Evolutionary conservation across 2,888 invertebrate genomes (phyloP).

Genomic region (Teinopalpus imperialis): DNA sequence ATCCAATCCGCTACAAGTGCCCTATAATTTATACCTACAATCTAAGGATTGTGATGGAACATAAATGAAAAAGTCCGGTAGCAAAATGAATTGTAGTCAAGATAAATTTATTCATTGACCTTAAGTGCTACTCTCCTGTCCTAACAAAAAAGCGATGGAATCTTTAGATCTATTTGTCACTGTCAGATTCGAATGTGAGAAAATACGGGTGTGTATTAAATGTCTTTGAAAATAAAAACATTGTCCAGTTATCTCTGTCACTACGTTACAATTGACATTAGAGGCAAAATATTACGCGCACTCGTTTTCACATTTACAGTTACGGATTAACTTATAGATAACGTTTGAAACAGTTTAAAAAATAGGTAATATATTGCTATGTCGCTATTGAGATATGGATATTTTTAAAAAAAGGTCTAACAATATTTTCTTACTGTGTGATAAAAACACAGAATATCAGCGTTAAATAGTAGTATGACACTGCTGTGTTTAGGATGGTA

Average conservation of each 20-base stretch:
- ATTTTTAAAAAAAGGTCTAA: too few species aligned
- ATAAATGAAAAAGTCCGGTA: slow-evolving; percentile 9
- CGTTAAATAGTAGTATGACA: too few species aligned
- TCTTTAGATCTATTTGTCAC: slow-evolving; percentile 14
- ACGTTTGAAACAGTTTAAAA: neutral
- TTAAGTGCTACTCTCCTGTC: slow-evolving; percentile 1
- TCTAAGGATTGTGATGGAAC: slow-evolving; percentile 1
- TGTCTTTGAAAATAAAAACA: slow-evolving; percentile 3
- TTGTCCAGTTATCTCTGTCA: slow-evolving; percentile 1
- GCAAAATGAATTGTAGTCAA: slow-evolving; percentile 2
- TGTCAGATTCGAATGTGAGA: slow-evolving; percentile 8
- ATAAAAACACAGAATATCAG: too few species aligned
- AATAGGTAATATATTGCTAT: slow-evolving; percentile 2
- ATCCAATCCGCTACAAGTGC: neutral
- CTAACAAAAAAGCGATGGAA: slow-evolving; percentile 6
- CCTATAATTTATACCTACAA: neutral
- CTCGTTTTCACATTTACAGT: slow-evolving; percentile 5
- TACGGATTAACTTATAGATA: slow-evolving; percentile 8
- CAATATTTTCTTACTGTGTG: too few species aligned
- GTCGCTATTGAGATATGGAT: too few species aligned
- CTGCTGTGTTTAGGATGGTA: too few species aligned
- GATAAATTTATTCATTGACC: slow-evolving; percentile 22
- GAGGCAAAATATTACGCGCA: neutral
- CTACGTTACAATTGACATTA: neutral
- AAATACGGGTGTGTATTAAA: slow-evolving; percentile 7